Evolutionary conservation across 2,888 invertebrate genomes (phyloP), one percentile per base, ranked within the genome.

Genomic region (Hydropsyche betteni): DNA sequence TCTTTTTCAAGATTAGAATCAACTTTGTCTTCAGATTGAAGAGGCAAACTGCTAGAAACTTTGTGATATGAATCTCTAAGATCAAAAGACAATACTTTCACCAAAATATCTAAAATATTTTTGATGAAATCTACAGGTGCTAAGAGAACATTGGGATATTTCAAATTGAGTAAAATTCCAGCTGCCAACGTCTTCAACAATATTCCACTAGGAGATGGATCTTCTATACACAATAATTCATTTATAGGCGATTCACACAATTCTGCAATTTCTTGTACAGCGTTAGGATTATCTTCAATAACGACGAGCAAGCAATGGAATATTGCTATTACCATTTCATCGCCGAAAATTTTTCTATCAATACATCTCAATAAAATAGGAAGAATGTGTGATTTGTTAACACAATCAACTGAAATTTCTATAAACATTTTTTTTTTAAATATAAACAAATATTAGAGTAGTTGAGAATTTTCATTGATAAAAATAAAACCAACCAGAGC

Each of bases 231-330:
- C 16, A 90, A 81, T 10, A 89, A 80, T 14, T 82, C 80, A 80
- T 85, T 85, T 14, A 88, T 81, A 50, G 87, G 83, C 55, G 83
- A 85, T 69, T 86, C 86, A 68, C 88, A 86, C 69, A 84, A 86
- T 24, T 84, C 81, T 80, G 87, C 87, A n/a, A 91, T 84, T 80
- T 88, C 86, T 50, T 84, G 83, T 82, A 89, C 86, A 0, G 90
- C 89, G 75, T 84, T 82, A 0, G 87, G 84, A 83, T 93, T 93
- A 79, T 93, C 91, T 84, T 94, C 94, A 0, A 91, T 89, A 55
- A 93, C 88, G 5, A 92, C 91, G 81, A 92, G 87, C 6, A 93
- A 83, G 81, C 92, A 93, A 81, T 93, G 92, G 55, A 91, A 88
- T 77, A 88, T 87, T 24, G 89, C 87, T 79, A 86, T 87, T 2